Evolutionary conservation across 2,888 invertebrate genomes (phyloP).

Genomic region (Nemoura dubitans): DNA sequence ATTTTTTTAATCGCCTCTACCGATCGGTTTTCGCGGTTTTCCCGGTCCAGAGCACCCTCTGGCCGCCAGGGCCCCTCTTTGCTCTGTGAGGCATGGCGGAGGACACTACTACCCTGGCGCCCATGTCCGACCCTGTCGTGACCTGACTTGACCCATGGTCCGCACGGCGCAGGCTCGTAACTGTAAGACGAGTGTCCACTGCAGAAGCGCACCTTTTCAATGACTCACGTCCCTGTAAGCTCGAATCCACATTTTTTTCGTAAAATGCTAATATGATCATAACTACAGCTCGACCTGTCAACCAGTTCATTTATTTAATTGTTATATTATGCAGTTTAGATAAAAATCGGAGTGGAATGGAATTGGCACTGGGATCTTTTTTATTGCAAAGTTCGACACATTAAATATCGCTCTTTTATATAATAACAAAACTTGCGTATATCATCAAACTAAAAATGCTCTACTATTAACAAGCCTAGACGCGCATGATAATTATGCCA

Average conservation of each 20-base stretch:
- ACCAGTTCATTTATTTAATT: neutral
- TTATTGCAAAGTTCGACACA: neutral
- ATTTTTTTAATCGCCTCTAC: neutral
- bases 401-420: neutral
- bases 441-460: neutral
- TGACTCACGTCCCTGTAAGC: neutral
- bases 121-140: slow-evolving; percentile 1
- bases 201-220: neutral
- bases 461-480: neutral
- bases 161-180: neutral
- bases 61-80: neutral
- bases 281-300: neutral
- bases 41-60: too few relatives aligned
- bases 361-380: neutral
- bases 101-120: neutral
- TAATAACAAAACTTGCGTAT: neutral
- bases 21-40: neutral
- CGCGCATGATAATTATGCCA: neutral
- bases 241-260: neutral
- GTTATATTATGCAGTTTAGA: neutral
- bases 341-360: neutral
- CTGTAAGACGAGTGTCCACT: neutral
- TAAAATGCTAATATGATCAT: neutral
- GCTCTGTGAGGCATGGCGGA: neutral
- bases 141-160: slow-evolving; percentile 19